Percentiles rank a stretch among this genome's conserved stretches.
Evolutionary conservation across 2,113 vertebrate genomes (phyloP).

Genomic region (Malurus alboscapulatus): DNA sequence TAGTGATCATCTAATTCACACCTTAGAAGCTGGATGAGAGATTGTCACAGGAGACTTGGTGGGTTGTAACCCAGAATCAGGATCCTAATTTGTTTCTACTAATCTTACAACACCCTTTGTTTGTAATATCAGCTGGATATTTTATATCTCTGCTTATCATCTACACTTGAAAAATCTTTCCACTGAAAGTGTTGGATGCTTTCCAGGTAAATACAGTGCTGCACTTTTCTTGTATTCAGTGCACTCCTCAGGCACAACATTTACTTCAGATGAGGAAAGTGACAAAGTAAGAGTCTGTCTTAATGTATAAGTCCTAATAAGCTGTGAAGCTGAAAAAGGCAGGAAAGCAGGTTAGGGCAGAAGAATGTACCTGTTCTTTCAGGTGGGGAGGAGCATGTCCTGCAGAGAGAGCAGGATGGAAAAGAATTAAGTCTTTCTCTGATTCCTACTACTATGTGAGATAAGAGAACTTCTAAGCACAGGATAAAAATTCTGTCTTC

Average conservation of each 20-base stretch:
- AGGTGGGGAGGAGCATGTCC: neutral
- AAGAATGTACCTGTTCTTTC: neutral
- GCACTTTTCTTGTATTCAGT: neutral
- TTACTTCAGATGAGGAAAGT: neutral
- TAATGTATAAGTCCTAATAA: neutral
- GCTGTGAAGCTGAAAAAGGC: neutral
- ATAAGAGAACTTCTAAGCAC: neutral
- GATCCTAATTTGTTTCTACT: neutral
- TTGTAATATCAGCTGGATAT: constrained; percentile 23
- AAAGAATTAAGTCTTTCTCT: neutral
- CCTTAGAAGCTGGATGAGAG: constrained; percentile 2
- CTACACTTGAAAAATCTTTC: neutral
- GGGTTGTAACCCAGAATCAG: neutral
- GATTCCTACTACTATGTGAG: neutral
- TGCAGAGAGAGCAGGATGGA: neutral
- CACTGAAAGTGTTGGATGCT: neutral
- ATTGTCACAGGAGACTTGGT: neutral
- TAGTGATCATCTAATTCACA: neutral
- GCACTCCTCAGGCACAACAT: neutral
- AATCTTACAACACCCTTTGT: neutral
- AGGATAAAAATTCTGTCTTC: neutral
- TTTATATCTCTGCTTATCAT: neutral
- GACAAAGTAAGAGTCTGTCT: neutral
- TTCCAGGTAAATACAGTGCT: neutral
- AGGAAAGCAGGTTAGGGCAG: neutral